phyloP scores from a whole-genome alignment of 1,140 invertebrate genomes.

The Reticulitermes speratus region DNA sequence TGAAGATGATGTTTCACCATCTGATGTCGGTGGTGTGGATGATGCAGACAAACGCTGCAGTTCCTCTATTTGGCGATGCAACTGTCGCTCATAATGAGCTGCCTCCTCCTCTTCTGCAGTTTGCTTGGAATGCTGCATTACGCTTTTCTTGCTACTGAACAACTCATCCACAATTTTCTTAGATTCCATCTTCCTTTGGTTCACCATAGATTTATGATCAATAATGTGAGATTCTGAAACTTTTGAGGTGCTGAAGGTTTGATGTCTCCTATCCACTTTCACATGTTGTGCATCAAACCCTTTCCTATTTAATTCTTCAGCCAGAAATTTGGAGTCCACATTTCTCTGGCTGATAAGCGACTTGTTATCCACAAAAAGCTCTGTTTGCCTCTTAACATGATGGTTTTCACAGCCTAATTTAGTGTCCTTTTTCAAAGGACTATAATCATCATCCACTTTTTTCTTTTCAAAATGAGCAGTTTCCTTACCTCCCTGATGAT shows the following conservation, averaged over 20 bases:
- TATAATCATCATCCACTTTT: not conserved
- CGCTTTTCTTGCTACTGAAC: not conserved
- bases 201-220: not conserved
- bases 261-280: not conserved
- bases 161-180: not conserved
- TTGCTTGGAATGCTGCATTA: not conserved
- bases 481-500: constrained; percentile 20
- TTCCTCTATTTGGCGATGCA: constrained; percentile 24
- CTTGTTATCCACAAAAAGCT: not conserved
- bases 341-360: not conserved
- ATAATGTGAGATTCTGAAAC: not conserved
- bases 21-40: constrained; percentile 43
- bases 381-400: not conserved
- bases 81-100: constrained; percentile 10
- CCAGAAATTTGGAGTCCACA: not conserved
- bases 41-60: constrained; percentile 17
- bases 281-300: not conserved
- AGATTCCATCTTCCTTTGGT: not conserved
- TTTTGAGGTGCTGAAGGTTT: not conserved
- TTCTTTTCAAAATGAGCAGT: not conserved
- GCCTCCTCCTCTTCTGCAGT: constrained; percentile 7
- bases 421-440: not conserved
- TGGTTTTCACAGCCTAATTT: not conserved
- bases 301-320: not conserved
- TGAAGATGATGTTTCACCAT: constrained; percentile 56